A percentile compares a stretch with the other conserved stretches of the same genome.
Conservation (phyloP, 2,888 invertebrate species). For the Podotricha telesiphe region DNA sequence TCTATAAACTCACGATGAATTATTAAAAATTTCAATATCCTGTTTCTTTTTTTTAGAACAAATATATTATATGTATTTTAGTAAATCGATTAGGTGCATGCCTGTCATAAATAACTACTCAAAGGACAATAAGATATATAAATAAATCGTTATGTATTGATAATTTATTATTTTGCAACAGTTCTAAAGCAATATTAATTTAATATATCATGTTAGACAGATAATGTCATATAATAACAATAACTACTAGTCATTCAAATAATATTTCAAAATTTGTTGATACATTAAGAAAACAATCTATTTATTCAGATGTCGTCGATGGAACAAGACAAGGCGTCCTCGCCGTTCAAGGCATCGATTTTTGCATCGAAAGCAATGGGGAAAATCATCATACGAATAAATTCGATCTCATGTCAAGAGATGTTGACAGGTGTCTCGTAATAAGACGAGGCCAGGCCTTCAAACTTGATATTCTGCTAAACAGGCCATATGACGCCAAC, state of each 20-base stretch:
- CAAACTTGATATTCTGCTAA: slow-evolving; percentile 87
- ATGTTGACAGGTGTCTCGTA: slow-evolving; percentile 86
- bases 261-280: not conserved
- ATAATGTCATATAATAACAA: not conserved
- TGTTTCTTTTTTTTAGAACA: not conserved
- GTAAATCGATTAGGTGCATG: no score
- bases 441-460: slow-evolving; percentile 93
- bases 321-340: slow-evolving; percentile 84
- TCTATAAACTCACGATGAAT: slow-evolving; percentile 3
- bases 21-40: not conserved
- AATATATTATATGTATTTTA: not conserved
- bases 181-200: not conserved
- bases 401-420: slow-evolving; percentile 88
- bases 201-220: not conserved
- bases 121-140: not conserved
- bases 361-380: slow-evolving; percentile 89
- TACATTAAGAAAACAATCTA: slow-evolving; percentile 18
- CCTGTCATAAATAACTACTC: not conserved
- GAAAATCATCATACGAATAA: slow-evolving; percentile 90
- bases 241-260: slow-evolving; percentile 8
- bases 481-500: slow-evolving; percentile 88
- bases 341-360: slow-evolving; percentile 88
- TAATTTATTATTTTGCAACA: not conserved
- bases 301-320: slow-evolving; percentile 75
- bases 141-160: not conserved